Conservation (phyloP, 1,140 invertebrate genomes). For the Lasioglossum albipes region DNA sequence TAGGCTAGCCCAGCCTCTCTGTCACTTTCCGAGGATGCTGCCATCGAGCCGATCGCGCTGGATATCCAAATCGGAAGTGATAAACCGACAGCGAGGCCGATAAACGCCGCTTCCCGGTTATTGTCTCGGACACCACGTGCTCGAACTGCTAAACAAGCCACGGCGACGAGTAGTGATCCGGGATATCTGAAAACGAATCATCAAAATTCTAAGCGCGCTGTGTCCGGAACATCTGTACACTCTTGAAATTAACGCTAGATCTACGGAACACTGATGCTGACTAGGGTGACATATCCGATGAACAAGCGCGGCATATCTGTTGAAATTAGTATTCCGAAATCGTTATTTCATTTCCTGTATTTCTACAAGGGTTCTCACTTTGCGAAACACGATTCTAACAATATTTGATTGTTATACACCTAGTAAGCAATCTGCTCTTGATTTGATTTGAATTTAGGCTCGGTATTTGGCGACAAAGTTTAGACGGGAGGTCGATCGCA, state of each 20-base stretch:
- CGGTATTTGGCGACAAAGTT: no score
- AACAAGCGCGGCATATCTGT: no score
- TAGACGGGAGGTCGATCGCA: no score
- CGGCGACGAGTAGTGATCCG: conserved; percentile 89
- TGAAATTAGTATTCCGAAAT: no score
- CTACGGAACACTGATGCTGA: no score
- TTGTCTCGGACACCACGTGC: conserved; percentile 95
- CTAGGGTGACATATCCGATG: no score
- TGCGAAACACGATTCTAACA: no score
- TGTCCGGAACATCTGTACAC: neutral
- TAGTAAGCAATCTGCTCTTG: no score
- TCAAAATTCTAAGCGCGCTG: neutral
- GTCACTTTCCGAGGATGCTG: conserved; percentile 86
- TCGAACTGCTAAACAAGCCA: conserved; percentile 90
- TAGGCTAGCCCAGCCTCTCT: conserved; percentile 93
- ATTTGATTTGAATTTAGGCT: no score
- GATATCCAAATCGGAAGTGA: conserved; percentile 93
- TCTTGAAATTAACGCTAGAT: neutral
- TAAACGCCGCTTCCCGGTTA: conserved; percentile 93
- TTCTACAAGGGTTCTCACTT: no score
- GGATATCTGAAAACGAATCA: conserved; percentile 84
- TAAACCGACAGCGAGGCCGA: conserved; percentile 91
- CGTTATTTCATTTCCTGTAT: no score
- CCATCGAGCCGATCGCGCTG: conserved; percentile 83
- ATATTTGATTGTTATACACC: no score